phyloP scores from a whole-genome alignment of 1,140 invertebrate genomes.

The Pseudomyrmex flavicornis region DNA sequence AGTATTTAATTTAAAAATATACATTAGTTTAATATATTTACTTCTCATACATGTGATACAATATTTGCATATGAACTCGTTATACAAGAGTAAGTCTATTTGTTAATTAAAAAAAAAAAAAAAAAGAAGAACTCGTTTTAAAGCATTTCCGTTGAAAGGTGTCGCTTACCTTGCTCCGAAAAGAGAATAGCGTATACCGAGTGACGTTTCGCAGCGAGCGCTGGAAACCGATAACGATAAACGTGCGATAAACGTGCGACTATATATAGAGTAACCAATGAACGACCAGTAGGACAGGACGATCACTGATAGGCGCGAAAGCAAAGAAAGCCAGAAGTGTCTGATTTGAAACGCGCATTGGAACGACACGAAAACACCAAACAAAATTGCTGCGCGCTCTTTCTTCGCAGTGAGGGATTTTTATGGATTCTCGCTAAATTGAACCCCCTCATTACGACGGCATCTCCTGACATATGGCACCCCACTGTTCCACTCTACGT shows the following conservation, averaged over 20 bases:
- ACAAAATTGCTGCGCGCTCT: conserved; percentile 9
- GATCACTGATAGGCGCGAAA: background rate
- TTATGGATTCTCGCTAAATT: conserved; percentile 61
- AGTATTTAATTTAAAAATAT: background rate
- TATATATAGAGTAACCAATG: conserved; percentile 62
- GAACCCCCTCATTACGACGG: conserved; percentile 46
- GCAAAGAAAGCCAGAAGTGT: background rate
- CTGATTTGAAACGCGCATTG: conserved; percentile 12
- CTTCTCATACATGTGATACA: background rate
- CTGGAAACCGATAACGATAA: conserved; percentile 68
- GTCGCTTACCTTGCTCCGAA: conserved; percentile 70
- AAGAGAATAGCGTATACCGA: conserved; percentile 57
- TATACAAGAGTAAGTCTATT: background rate
- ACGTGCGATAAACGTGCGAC: conserved; percentile 44
- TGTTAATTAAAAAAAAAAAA: conserved; percentile 40
- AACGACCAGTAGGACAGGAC: conserved; percentile 23
- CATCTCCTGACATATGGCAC: conserved; percentile 63
- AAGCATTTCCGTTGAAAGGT: conserved; percentile 70
- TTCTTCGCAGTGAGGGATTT: conserved; percentile 45
- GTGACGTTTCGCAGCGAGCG: conserved; percentile 15
- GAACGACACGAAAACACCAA: background rate
- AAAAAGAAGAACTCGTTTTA: conserved; percentile 25
- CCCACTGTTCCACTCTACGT: conserved; percentile 22
- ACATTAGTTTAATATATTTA: background rate
- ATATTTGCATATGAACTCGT: background rate